These are phyloP conservation scores for Dufourea novaeangliae DNA, from an alignment of 1,140 invertebrate species.

Conservation along the genomic window DNA sequence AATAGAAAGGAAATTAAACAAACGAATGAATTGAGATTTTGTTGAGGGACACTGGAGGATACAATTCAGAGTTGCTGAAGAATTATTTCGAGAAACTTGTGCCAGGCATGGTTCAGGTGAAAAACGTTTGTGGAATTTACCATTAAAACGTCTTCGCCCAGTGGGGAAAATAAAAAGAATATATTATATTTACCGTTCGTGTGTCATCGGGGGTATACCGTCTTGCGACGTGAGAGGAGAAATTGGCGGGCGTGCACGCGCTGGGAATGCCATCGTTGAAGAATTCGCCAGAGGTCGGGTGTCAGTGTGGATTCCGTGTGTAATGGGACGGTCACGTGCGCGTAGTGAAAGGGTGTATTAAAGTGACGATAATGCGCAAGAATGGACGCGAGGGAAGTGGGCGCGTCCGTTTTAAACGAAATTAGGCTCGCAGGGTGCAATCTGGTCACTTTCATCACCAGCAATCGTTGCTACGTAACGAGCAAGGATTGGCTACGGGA, in stretches of 20 bases:
- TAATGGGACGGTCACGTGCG: neutral
- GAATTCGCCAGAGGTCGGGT: neutral
- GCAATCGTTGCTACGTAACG: slow-evolving; percentile 75
- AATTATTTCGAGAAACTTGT: too few relatives aligned
- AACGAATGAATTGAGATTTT: too few relatives aligned
- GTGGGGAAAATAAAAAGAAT: neutral
- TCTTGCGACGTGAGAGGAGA: neutral
- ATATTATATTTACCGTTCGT: slow-evolving; percentile 9
- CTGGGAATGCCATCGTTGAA: neutral
- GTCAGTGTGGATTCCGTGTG: neutral
- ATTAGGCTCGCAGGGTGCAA: slow-evolving; percentile 73
- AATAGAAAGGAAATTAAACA: too few relatives aligned
- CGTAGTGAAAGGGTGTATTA: slow-evolving; percentile 9
- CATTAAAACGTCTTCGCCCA: neutral
- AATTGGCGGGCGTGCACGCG: slow-evolving; percentile 6
- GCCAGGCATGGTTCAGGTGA: too few relatives aligned
- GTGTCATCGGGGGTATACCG: neutral
- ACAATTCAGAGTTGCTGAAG: too few relatives aligned
- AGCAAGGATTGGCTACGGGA: slow-evolving; percentile 77
- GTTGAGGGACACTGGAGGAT: too few relatives aligned
- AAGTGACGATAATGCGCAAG: slow-evolving; percentile 51
- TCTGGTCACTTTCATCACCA: slow-evolving; percentile 78
- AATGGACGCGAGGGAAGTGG: slow-evolving; percentile 71
- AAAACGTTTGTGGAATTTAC: neutral
- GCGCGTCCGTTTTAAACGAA: slow-evolving; percentile 68